A percentile compares a stretch with the other conserved stretches of the same genome.
Evolutionary conservation across 2,888 invertebrate genomes (phyloP).

Genomic region (Ceriagrion tenellum): DNA sequence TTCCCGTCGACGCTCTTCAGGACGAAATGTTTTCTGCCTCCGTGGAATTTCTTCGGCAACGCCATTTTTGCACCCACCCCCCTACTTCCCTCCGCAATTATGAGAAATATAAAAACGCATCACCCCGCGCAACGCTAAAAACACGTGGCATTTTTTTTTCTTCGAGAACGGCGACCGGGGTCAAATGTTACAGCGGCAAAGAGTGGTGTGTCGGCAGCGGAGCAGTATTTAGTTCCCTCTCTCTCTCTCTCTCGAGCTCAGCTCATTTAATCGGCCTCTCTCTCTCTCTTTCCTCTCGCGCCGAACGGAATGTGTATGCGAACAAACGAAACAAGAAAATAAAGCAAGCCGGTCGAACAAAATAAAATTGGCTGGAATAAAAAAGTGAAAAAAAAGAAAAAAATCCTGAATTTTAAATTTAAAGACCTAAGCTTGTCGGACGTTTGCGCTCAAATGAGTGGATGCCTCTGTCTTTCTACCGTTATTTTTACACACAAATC

Average conservation of each 20-base stretch:
- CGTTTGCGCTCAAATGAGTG: constrained; percentile 22
- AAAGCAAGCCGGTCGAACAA: not conserved
- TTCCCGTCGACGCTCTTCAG: not conserved
- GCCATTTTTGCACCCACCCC: not conserved
- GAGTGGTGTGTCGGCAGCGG: not conserved
- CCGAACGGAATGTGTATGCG: not conserved
- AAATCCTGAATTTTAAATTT: not conserved
- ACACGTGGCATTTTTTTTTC: not conserved
- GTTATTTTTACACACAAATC: not conserved
- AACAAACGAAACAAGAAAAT: not conserved
- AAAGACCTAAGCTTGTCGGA: not conserved
- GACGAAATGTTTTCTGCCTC: not conserved
- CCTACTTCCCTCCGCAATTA: not conserved
- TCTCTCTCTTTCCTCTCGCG: not conserved
- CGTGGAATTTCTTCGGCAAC: not conserved
- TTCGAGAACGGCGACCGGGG: not conserved
- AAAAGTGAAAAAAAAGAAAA: not conserved
- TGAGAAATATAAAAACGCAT: not conserved
- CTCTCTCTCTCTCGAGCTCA: not conserved
- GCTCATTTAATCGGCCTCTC: not conserved
- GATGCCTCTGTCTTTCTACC: not conserved
- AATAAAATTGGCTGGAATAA: not conserved
- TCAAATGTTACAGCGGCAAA: not conserved
- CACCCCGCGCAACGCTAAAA: not conserved
- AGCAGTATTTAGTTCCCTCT: not conserved